Evolutionary conservation across 1,140 invertebrate genomes (phyloP).

Genomic region (Drosophila insularis): DNA sequence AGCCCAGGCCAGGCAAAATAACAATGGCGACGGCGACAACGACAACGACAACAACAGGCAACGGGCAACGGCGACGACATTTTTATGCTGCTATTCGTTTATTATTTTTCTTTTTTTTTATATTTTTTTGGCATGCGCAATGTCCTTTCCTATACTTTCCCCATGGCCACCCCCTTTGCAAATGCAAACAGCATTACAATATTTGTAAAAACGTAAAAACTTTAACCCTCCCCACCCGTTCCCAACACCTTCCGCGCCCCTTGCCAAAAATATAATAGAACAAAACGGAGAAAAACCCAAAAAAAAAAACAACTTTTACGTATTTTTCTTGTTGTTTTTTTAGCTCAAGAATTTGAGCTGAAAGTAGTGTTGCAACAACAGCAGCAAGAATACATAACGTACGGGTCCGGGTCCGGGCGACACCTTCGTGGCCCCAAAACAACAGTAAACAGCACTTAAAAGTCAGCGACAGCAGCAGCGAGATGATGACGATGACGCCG

Average conservation of each 20-base stretch:
- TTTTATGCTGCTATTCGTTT: constrained; percentile 61
- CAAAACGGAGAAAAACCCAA: constrained; percentile 4
- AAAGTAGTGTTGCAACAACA: constrained; percentile 25
- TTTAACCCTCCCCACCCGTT: constrained; percentile 31
- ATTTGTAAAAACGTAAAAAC: constrained; percentile 71
- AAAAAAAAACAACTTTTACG: constrained; percentile 4
- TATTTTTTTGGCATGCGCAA: constrained; percentile 67
- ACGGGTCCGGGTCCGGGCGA: constrained; percentile 55
- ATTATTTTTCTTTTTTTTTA: constrained; percentile 10
- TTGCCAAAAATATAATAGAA: not conserved
- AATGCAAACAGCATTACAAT: constrained; percentile 66
- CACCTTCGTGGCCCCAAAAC: constrained; percentile 78
- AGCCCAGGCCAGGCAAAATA: constrained; percentile 57
- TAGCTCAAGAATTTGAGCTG: constrained; percentile 21
- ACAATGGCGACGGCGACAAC: constrained; percentile 56
- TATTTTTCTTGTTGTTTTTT: not conserved
- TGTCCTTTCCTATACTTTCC: constrained; percentile 36
- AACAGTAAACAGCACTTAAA: constrained; percentile 80
- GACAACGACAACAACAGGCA: constrained; percentile 36
- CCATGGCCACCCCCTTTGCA: not conserved
- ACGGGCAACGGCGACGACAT: constrained; percentile 55
- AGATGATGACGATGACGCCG: constrained; percentile 21
- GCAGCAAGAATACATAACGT: constrained; percentile 52
- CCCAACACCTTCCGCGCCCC: no score
- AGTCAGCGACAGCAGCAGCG: constrained; percentile 50